These are phyloP conservation scores for Girardinichthys multiradiatus DNA, from an alignment of 2,113 vertebrate genomes.

Conservation along the genomic window DNA sequence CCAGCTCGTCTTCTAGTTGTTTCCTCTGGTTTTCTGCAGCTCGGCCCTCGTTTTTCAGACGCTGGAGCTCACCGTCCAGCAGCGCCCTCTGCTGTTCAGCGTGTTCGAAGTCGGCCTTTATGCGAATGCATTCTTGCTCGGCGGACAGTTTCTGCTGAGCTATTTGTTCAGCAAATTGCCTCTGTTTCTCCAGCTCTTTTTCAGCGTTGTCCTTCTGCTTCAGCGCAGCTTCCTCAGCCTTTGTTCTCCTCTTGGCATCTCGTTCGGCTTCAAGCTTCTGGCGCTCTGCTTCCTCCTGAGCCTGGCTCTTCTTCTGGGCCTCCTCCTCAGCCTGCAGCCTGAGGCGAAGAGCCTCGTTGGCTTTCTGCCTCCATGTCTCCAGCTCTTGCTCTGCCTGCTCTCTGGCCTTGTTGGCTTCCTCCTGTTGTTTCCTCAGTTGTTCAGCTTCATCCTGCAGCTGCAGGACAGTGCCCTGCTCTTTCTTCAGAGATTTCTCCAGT, in stretches of 20 bases:
- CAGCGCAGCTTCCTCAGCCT: constrained; percentile 89
- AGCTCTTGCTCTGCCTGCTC: constrained; percentile 91
- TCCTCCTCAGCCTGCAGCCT: constrained; percentile 93
- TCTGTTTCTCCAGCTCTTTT: constrained; percentile 91
- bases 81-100: constrained; percentile 90
- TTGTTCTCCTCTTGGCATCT: constrained; percentile 88
- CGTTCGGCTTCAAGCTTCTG: constrained; percentile 93
- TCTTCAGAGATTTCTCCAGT: constrained; percentile 89
- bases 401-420: constrained; percentile 85
- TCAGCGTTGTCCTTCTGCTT: constrained; percentile 93
- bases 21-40: constrained; percentile 86
- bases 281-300: constrained; percentile 93
- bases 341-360: constrained; percentile 92
- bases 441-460: constrained; percentile 92
- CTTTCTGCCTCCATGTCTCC: constrained; percentile 94
- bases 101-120: constrained; percentile 91
- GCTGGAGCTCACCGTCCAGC: constrained; percentile 89
- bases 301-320: constrained; percentile 89
- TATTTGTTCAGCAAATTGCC: constrained; percentile 87
- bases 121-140: constrained; percentile 92
- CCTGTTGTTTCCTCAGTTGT: constrained; percentile 85
- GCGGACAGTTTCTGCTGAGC: constrained; percentile 89
- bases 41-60: constrained; percentile 87
- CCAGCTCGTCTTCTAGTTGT: constrained; percentile 91
- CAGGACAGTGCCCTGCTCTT: constrained; percentile 87